A percentile compares a stretch with the other conserved stretches of the same genome.
Conservation (phyloP, 1,140 invertebrate genomes). For the Anastrepha ludens region DNA sequence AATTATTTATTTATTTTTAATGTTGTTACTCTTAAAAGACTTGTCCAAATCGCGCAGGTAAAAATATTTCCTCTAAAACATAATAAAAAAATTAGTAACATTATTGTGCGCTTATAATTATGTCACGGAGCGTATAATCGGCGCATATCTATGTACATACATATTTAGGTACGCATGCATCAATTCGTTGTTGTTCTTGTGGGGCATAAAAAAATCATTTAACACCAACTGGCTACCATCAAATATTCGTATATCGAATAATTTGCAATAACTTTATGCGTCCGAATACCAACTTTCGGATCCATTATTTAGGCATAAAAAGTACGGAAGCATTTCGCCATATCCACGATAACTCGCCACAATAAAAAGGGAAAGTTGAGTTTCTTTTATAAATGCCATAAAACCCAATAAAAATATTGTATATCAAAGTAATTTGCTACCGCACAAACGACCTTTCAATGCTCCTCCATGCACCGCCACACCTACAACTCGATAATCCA, state of each 20-base stretch:
- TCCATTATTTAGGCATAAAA: conserved; percentile 50
- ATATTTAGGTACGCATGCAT: not conserved
- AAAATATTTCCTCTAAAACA: no score
- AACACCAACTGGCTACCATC: conserved; percentile 39
- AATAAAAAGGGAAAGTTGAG: conserved; percentile 30
- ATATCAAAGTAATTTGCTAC: conserved; percentile 53
- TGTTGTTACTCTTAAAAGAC: no score
- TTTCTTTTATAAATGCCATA: conserved; percentile 49
- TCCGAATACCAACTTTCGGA: not conserved
- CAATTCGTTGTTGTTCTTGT: conserved; percentile 5
- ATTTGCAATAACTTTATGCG: conserved; percentile 39
- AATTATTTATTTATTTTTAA: no score
- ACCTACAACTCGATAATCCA: conserved; percentile 7
- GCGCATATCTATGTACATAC: no score
- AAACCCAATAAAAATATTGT: conserved; percentile 55
- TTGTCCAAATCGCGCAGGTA: no score
- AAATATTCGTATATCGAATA: conserved; percentile 52
- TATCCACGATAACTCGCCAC: conserved; percentile 13
- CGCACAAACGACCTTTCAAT: not conserved
- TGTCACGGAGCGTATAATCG: no score
- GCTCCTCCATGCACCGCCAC: not conserved
- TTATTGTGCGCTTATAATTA: no score
- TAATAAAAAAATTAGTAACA: no score
- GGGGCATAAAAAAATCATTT: conserved; percentile 30
- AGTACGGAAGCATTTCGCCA: conserved; percentile 14